These are phyloP conservation scores for Bugulina stolonifera DNA, from an alignment of 2,888 invertebrate species.

Conservation along the genomic window DNA sequence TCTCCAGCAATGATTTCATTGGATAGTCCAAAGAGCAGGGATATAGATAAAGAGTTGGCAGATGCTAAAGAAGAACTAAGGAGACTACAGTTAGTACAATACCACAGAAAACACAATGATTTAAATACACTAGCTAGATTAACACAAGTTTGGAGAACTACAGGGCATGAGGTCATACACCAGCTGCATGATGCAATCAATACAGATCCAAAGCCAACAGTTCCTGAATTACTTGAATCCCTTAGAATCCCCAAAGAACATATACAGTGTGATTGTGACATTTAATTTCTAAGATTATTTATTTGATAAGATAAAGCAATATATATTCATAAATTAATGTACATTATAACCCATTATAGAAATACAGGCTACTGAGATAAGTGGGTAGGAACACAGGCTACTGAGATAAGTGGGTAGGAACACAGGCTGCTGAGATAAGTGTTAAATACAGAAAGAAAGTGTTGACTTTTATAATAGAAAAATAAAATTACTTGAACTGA, in stretches of 20 bases:
- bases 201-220: not conserved
- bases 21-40: not conserved
- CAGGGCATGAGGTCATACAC: slow-evolving; percentile 2
- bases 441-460: no score
- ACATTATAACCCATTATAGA: no score
- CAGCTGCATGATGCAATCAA: not conserved
- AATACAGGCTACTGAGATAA: no score
- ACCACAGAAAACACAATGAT: slow-evolving; percentile 8
- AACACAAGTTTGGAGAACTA: slow-evolving; percentile 2
- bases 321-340: no score
- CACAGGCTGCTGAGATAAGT: no score
- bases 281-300: not conserved
- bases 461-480: no score
- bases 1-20: not conserved
- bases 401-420: no score
- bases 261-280: slow-evolving; percentile 13
- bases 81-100: not conserved
- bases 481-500: no score
- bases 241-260: not conserved
- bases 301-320: not conserved
- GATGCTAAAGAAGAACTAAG: slow-evolving; percentile 7
- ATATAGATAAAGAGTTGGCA: not conserved
- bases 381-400: no score
- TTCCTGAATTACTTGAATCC: not conserved
- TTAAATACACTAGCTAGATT: not conserved